Conservation (phyloP, 1,140 invertebrate species). For the Melanaphis sacchari region DNA sequence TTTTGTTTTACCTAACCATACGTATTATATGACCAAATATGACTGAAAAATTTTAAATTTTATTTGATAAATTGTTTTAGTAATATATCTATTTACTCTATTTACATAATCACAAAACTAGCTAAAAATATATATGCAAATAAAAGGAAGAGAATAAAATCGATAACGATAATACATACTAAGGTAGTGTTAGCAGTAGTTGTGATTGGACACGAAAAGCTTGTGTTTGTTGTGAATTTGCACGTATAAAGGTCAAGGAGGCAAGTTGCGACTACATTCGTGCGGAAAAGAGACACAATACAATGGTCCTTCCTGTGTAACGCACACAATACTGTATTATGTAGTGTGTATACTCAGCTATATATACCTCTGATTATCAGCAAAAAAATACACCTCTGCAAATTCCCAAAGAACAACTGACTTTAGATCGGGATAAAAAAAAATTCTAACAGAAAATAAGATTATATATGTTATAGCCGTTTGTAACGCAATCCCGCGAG, state of each 20-base stretch:
- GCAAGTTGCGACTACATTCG: background rate
- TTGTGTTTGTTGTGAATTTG: background rate
- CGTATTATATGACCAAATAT: background rate
- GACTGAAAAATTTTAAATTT: background rate
- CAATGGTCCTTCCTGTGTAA: slow-evolving; percentile 15
- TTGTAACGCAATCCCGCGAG: background rate
- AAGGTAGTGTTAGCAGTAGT: background rate
- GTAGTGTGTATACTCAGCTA: background rate
- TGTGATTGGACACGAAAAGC: background rate
- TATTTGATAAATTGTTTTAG: background rate
- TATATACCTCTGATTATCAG: background rate
- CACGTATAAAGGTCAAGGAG: background rate
- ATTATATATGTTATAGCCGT: background rate
- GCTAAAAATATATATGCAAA: too few relatives aligned
- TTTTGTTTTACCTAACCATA: background rate
- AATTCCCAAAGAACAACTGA: background rate
- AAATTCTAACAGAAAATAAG: background rate
- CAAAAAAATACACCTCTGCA: slow-evolving; percentile 27
- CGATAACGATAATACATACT: background rate
- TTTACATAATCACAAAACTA: too few relatives aligned
- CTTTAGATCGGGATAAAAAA: background rate
- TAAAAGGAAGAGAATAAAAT: background rate
- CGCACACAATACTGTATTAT: background rate
- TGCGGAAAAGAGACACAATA: background rate
- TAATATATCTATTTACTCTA: too few relatives aligned